Percentiles rank a stretch among this genome's conserved stretches.
These are phyloP conservation scores for Tribolium madens DNA, from an alignment of 1,140 invertebrate genomes.

Conservation along the genomic window DNA sequence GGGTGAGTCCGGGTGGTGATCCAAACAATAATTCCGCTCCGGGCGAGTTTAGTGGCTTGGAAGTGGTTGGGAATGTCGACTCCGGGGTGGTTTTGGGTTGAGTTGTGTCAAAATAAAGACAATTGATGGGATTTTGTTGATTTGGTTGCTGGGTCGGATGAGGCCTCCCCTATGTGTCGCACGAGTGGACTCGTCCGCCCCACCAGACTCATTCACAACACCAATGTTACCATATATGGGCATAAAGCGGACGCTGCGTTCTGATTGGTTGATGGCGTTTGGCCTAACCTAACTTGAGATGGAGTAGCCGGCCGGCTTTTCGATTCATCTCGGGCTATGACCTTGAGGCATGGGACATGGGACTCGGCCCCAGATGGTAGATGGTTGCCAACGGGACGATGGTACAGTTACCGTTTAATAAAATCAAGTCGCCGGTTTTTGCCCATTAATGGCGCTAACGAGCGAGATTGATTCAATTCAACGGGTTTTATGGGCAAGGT, in stretches of 20 bases:
- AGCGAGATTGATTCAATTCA: slow-evolving; percentile 1
- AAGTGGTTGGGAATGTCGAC: not conserved
- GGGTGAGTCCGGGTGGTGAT: slow-evolving; percentile 51
- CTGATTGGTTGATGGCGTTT: slow-evolving; percentile 70
- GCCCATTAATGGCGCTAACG: slow-evolving; percentile 9
- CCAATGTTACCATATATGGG: slow-evolving; percentile 82
- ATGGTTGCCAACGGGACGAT: not conserved
- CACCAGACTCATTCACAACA: slow-evolving; percentile 66
- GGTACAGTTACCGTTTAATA: slow-evolving; percentile 16
- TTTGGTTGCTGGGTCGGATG: not conserved
- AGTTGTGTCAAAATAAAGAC: not conserved
- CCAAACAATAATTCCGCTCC: slow-evolving; percentile 45
- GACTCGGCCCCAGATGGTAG: not conserved
- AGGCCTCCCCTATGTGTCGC: slow-evolving; percentile 53
- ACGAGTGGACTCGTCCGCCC: slow-evolving; percentile 61
- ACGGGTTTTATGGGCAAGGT: not conserved
- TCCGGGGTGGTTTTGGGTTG: not conserved
- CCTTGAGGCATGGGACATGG: slow-evolving; percentile 14
- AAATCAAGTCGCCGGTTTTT: slow-evolving; percentile 7
- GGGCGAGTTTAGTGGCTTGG: not conserved
- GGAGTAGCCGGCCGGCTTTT: slow-evolving; percentile 50
- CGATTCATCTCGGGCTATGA: slow-evolving; percentile 27
- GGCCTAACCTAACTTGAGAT: slow-evolving; percentile 56
- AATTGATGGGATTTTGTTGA: slow-evolving; percentile 15
- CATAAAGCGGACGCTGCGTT: slow-evolving; percentile 74